Percentiles rank a stretch among this genome's conserved stretches.
Evolutionary conservation across 2,888 invertebrate species (phyloP).

Genomic region (Ophraella communa): DNA sequence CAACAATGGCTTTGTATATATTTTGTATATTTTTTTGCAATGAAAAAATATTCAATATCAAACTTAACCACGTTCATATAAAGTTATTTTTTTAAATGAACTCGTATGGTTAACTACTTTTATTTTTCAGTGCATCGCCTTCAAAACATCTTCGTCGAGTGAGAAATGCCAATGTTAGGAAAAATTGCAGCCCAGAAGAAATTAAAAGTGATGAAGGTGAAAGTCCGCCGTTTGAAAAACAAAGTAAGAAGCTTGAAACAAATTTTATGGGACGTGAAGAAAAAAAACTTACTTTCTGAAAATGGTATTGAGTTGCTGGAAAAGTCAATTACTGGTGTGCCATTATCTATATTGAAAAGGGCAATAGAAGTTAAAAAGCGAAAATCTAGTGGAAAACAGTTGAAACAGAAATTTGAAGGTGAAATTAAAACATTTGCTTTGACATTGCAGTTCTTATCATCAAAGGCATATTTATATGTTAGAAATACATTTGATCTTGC

Average conservation of each 20-base stretch:
- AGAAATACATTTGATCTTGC: slow-evolving; percentile 19
- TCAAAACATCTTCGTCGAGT: neutral
- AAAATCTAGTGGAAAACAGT: neutral
- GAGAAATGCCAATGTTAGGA: slow-evolving; percentile 5
- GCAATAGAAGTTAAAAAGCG: neutral
- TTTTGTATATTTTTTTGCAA: neutral
- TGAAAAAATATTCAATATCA: neutral
- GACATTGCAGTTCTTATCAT: slow-evolving; percentile 22
- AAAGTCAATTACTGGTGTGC: slow-evolving; percentile 13
- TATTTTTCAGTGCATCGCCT: slow-evolving; percentile 3
- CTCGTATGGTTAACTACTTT: neutral
- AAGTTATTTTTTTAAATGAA: neutral
- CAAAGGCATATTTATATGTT: slow-evolving; percentile 28
- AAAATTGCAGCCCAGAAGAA: neutral
- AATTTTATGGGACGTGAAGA: slow-evolving; percentile 8
- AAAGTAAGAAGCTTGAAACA: slow-evolving; percentile 12
- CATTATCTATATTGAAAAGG: slow-evolving; percentile 11
- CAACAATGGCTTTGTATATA: neutral
- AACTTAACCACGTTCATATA: neutral
- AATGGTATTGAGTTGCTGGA: slow-evolving; percentile 9
- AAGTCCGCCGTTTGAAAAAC: neutral
- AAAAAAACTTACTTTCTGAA: slow-evolving; percentile 1
- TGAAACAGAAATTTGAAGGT: neutral
- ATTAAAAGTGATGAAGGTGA: neutral
- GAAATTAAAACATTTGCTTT: slow-evolving; percentile 17